Conservation (phyloP, 2,113 vertebrate genomes). For the Prionailurus bengalensis region DNA sequence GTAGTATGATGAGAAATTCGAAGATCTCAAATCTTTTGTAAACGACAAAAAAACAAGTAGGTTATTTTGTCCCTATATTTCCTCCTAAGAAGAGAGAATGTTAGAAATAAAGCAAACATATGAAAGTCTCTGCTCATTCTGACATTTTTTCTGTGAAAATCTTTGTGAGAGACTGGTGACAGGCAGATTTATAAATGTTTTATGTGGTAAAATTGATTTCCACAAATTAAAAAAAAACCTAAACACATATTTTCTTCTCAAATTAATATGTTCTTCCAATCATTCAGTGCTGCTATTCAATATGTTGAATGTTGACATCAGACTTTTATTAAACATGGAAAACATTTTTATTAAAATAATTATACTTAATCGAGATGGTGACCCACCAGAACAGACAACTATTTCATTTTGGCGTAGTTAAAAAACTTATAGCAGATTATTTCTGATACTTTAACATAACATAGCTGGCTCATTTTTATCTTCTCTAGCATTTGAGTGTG, state of each 20-base stretch:
- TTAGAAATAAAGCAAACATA: background rate
- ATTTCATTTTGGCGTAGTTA: background rate
- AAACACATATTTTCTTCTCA: background rate
- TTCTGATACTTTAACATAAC: background rate
- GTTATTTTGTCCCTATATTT: background rate
- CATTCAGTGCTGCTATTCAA: background rate
- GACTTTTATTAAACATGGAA: slow-evolving; percentile 1
- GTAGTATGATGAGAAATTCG: background rate
- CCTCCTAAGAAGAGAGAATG: background rate
- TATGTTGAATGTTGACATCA: background rate
- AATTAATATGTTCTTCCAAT: background rate
- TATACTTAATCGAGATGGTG: background rate
- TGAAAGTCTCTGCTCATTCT: background rate
- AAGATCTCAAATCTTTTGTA: background rate
- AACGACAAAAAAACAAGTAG: background rate
- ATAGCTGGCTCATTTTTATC: background rate
- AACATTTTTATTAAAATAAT: background rate
- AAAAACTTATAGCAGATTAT: background rate
- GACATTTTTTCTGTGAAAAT: background rate
- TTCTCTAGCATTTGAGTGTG: background rate
- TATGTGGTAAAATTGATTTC: background rate
- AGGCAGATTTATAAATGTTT: background rate
- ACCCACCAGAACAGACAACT: background rate
- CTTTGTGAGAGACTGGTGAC: background rate
- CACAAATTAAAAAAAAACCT: background rate